A percentile compares a stretch with the other conserved stretches of the same genome.
phyloP scores from a whole-genome alignment of 2,888 invertebrate genomes.

The Xestia ashworthii region DNA sequence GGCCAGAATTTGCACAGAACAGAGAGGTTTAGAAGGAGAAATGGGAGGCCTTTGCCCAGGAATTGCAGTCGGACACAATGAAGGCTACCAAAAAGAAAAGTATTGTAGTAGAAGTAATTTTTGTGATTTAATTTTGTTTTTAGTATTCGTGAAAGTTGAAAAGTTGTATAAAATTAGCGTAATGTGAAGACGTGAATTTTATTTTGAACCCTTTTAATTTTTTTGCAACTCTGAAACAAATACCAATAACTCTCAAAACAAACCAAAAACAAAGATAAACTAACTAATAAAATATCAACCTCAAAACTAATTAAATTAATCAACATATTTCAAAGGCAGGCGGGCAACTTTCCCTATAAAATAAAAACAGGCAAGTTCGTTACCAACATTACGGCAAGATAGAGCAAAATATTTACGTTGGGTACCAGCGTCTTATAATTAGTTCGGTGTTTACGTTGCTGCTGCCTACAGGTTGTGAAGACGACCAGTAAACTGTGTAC shows the following conservation, averaged over 20 bases:
- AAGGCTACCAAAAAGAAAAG: no score
- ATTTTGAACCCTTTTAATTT: not conserved
- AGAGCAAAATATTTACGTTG: conserved; percentile 74
- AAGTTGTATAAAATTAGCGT: not conserved
- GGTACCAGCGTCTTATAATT: conserved; percentile 78
- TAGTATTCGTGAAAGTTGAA: not conserved
- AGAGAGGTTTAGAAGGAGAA: no score
- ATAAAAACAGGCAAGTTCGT: conserved; percentile 59
- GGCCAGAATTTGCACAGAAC: no score
- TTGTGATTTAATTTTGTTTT: not conserved
- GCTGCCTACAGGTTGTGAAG: conserved; percentile 60
- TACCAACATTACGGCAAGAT: conserved; percentile 51
- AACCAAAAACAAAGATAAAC: conserved; percentile 24
- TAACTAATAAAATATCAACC: conserved; percentile 52
- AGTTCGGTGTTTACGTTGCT: conserved; percentile 77
- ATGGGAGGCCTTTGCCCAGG: no score
- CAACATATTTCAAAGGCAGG: conserved; percentile 56
- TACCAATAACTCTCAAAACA: conserved; percentile 18
- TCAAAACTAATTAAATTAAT: conserved; percentile 57
- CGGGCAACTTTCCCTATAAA: conserved; percentile 61
- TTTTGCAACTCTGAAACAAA: not conserved
- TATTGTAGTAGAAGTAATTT: no score
- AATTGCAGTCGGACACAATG: no score
- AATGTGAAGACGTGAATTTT: not conserved
- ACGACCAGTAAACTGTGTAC: conserved; percentile 65